Base-by-base conservation (phyloP, 2,797 vertebrate species). In the Anabas testudineus region DNA sequence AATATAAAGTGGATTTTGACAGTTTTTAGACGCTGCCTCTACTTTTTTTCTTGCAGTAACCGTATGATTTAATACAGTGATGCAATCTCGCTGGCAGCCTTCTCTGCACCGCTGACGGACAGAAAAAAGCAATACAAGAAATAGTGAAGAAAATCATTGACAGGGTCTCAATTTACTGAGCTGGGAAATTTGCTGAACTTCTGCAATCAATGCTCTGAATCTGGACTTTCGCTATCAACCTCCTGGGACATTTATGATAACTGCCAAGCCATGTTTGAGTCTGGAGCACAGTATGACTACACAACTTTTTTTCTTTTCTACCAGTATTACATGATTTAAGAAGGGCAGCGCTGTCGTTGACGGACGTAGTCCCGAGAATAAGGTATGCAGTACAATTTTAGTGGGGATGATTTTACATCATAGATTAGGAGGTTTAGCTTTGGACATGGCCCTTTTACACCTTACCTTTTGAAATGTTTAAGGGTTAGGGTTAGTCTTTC, bases 121-220 rank as follows among this genome's bases (percentile, higher is more conserved):
- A 68, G 47, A 55, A 39, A 48, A 59, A 70, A 79, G 67, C 56
- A 62, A 80, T 76, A 88, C 81, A 82, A 66, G 62, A 77, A 83
- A 83, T 42, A 67, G 80, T 65, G 73, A 32, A 75, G 83, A 90
- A 91, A 90, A 83, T 88, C 85, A 87, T 90, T 37, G 73, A 83
- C 65, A 70, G 65, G 48, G 77, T 85, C 85, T 90, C 82, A 92
- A 67, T 90, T 92, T 88, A 88, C 78, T 88, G 87, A 88, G 83
- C 76, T 83, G 78, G 82, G 81, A 92, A 92, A 91, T 91, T 80
- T 89, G 73, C 87, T 85, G 83, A 88, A 87, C 61, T 74, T 74
- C 67, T 81, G 79, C 74, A 83, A 91, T 83, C 86, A 86, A 88
- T 90, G 76, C 85, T 72, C 73, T 83, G 77, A 77, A 88, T 87